Base-by-base conservation (phyloP, 2,797 vertebrate species). In the Tachyglossus aculeatus region DNA sequence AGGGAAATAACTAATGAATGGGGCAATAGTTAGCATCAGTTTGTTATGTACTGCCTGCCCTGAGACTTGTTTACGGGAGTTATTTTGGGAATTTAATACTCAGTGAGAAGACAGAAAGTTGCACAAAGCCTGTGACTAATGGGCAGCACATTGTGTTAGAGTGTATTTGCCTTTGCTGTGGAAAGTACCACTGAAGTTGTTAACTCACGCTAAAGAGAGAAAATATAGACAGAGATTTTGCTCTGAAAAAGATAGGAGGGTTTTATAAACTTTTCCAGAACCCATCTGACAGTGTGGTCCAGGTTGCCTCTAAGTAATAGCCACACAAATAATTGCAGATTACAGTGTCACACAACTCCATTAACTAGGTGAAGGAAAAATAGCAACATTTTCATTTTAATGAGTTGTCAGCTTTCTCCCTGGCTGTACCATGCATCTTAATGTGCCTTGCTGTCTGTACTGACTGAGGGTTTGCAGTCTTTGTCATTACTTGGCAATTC, bases 321-420 rank as follows among this genome's bases (percentile, higher is more conserved):
- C 34, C 71, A 29, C 48, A 73, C 74, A 85, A 83, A 83, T 80
- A 85, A 77, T 84, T 68, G 56, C 77, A 81, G 67, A 83, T 87
- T 77, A 75, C 14, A 38, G 22, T 68, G 71, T 86, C 67, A 0
- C 78, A 89, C 67, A 86, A 89, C 74, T 89, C 88, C 51, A 90
- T 94, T 92, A 93, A 87, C 68, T 51, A 88, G 78, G 88, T 87
- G 86, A 91, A 89, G 80, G 75, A 84, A 89, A 93, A 90, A 91
- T 69, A 87, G 90, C 81, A 91, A 88, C 84, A 84, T 88, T 88
- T 90, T 91, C 88, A 87, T 90, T 88, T 89, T 91, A 93, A 91
- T 88, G 89, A 88, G 80, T 77, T 85, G 85, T 88, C 83, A 87
- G 40, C 59, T 83, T 53, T 82, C 78, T 79, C 55, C 81, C 79